Conservation (phyloP, 2,113 vertebrate genomes). For the Cettia cetti region DNA sequence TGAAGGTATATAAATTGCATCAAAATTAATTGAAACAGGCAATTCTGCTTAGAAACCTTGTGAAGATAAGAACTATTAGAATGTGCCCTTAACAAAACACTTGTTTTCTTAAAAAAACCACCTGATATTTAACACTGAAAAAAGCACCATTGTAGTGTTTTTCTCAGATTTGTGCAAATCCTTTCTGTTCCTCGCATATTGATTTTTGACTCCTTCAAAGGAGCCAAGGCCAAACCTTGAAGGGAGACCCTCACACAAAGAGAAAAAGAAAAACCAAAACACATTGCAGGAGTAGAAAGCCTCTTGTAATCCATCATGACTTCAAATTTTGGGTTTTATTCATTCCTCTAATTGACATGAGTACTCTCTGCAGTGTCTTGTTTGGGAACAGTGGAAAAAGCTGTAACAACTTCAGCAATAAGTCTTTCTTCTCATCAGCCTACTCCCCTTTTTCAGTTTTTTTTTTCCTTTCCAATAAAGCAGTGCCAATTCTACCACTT, state of each 20-base stretch:
- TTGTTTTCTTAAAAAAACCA: background rate
- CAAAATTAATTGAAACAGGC: background rate
- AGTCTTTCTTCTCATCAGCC: background rate
- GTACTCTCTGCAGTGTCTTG: background rate
- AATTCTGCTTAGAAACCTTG: background rate
- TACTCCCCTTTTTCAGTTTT: background rate
- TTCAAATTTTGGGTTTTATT: background rate
- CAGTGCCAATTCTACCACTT: background rate
- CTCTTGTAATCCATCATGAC: background rate
- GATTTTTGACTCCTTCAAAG: background rate
- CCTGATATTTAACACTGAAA: background rate
- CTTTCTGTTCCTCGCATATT: background rate
- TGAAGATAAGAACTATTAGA: background rate
- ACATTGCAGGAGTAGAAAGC: background rate
- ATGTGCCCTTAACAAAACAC: fast-evolving
- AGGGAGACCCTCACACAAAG: background rate
- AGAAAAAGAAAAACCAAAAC: background rate
- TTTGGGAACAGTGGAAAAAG: background rate
- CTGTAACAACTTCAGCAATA: background rate
- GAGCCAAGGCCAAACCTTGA: background rate
- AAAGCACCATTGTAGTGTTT: too few species aligned
- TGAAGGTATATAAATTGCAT: background rate
- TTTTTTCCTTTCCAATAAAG: background rate
- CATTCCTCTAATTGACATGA: background rate
- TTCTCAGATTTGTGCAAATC: background rate